Percentiles rank a stretch among this genome's conserved stretches.
Evolutionary conservation across 2,888 invertebrate genomes (phyloP).

Genomic region (Nebria salina): DNA sequence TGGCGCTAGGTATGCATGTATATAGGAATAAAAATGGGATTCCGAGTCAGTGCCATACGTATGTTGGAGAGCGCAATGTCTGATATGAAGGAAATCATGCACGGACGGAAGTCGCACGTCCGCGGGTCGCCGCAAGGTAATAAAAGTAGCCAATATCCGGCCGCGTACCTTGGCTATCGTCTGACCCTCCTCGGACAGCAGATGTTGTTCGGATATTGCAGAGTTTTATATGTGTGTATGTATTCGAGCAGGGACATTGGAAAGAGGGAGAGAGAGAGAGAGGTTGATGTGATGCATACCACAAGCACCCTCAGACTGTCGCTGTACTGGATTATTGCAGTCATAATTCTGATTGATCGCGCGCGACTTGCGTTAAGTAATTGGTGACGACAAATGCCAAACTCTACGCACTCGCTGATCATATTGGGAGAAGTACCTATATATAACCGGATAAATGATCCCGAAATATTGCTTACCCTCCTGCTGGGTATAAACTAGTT

Average conservation of each 20-base stretch:
- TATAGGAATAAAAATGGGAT: background rate
- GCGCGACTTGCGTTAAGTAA: constrained; percentile 40
- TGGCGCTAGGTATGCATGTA: background rate
- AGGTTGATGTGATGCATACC: background rate
- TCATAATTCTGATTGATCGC: constrained; percentile 47
- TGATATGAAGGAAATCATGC: constrained; percentile 54
- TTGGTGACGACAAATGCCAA: constrained; percentile 42
- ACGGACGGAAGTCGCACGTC: constrained; percentile 57
- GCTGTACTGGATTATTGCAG: constrained; percentile 38
- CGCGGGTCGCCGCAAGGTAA: constrained; percentile 59
- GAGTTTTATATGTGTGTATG: constrained; percentile 47
- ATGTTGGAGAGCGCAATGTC: background rate
- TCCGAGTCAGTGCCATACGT: background rate
- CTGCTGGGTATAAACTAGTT: background rate
- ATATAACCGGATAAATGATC: constrained; percentile 12
- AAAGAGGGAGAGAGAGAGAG: background rate
- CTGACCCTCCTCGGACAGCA: constrained; percentile 39
- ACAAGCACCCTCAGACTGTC: background rate
- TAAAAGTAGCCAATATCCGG: constrained; percentile 65
- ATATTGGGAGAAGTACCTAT: constrained; percentile 2
- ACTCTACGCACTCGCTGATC: constrained; percentile 8
- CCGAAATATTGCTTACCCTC: constrained; percentile 5
- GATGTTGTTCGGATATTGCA: constrained; percentile 48
- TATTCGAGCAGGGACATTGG: background rate
- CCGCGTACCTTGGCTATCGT: constrained; percentile 53